These are phyloP conservation scores for Sipunculus nudus DNA, from an alignment of 2,888 invertebrate genomes.

Conservation along the genomic window DNA sequence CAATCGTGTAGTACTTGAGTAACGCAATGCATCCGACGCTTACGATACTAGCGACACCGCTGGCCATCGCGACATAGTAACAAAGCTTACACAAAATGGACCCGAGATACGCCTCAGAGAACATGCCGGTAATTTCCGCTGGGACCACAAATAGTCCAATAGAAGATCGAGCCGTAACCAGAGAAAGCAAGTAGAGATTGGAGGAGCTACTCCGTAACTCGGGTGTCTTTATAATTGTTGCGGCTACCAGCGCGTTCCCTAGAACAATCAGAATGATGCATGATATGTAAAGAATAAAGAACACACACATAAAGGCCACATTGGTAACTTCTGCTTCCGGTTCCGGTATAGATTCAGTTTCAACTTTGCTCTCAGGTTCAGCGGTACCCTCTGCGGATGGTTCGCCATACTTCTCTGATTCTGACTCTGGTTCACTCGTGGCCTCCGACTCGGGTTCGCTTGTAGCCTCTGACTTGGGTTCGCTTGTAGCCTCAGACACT, in stretches of 20 bases:
- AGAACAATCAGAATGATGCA: conserved; percentile 3
- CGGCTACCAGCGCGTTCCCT: conserved; percentile 6
- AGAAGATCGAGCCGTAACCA: conserved; percentile 14
- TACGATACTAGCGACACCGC: conserved; percentile 9
- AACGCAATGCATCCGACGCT: conserved; percentile 15
- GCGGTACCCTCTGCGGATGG: too few species aligned
- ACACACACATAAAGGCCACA: not conserved
- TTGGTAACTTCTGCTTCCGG: not conserved
- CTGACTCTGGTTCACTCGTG: too few species aligned
- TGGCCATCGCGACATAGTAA: conserved; percentile 12
- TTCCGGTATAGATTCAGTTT: not conserved
- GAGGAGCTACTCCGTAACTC: not conserved
- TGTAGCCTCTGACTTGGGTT: too few species aligned
- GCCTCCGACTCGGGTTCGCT: too few species aligned
- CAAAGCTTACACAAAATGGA: conserved; percentile 18
- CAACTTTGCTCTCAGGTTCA: not conserved
- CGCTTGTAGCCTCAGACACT: too few species aligned
- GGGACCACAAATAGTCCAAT: conserved; percentile 22
- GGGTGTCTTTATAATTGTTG: not conserved
- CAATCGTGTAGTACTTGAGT: conserved; percentile 11
- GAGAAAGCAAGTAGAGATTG: conserved; percentile 21
- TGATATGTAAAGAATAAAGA: not conserved
- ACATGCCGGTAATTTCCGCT: conserved; percentile 20
- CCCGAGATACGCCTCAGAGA: conserved; percentile 20
- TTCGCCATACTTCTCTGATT: too few species aligned